Evolutionary conservation across 1,140 invertebrate species (phyloP), one percentile per base, ranked within the genome.

Genomic region (Diplogasteroides magnus): DNA sequence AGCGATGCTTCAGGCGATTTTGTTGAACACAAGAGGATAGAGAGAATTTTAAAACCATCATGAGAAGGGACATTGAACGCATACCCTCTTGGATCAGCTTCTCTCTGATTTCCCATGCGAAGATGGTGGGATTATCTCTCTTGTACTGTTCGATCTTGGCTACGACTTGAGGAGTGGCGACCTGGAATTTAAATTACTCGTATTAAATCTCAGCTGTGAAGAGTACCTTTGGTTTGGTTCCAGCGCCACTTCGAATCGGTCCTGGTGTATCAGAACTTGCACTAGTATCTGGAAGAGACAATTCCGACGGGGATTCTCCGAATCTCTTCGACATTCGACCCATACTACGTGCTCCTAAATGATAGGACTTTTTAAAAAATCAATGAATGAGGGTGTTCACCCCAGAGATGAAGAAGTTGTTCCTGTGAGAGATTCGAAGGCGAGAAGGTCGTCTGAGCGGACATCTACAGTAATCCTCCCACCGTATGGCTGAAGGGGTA

Each of bases 131-230:
- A 69, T 86, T 86, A 66, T 86, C 85, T 68, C 81, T 79, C 74
- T 87, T 86, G 79, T 87, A 87, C 65, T 86, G 82, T 67, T 87
- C 86, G 64, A 87, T 85, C 71, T 82, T 84, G 31, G 80, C 84
- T 67, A 87, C 85, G 28, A 87, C 85, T 72, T 83, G 82, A 2
- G 85, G 85, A 19, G 85, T 86, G 23, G 85, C 80, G 11, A 81
- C 80, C 82, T 85, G 91, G 92, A 48, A 91, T 90, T 0, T 92
- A 90, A 48, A 48, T 11, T 11, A 48, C 37, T 48, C 6, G 37
- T 48, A 6, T 19, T 48, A 19, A 48, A 48, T 11, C 19, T 6
- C 6, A 48, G 19, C 6, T 11, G 6, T 48, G 37, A 48, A 48
- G 19, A 19, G 37, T 32, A 77, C 76, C 70, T 78, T 78, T 23